These are phyloP conservation scores for Calephelis perditalis DNA, from an alignment of 2,888 invertebrate genomes.

Conservation along the genomic window DNA sequence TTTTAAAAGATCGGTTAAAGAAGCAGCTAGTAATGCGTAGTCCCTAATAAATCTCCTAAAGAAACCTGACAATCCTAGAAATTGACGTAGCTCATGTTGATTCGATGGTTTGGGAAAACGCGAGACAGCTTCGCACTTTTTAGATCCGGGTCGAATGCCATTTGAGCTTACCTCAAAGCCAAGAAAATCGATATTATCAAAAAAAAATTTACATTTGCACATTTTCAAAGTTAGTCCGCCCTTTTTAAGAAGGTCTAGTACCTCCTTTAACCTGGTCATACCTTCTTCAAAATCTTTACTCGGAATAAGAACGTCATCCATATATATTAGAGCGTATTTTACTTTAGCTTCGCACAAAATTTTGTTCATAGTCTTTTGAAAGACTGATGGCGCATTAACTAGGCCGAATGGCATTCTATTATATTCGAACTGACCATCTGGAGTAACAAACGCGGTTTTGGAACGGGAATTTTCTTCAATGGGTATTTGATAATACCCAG, in stretches of 20 bases:
- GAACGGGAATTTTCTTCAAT: background rate
- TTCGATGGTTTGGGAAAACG: conserved; percentile 15
- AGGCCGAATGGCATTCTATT: conserved; percentile 45
- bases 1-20: conserved; percentile 22
- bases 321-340: conserved; percentile 25
- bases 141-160: conserved; percentile 29
- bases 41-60: conserved; percentile 21
- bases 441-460: background rate
- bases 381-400: conserved; percentile 42
- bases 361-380: conserved; percentile 39
- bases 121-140: conserved; percentile 20
- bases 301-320: conserved; percentile 27
- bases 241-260: conserved; percentile 1
- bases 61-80: conserved; percentile 22
- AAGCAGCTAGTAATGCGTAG: conserved; percentile 22
- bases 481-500: background rate
- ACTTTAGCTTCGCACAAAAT: conserved; percentile 27
- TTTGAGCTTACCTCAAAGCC: conserved; percentile 29
- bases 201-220: conserved; percentile 15
- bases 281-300: background rate
- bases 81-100: conserved; percentile 21
- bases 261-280: conserved; percentile 1
- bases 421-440: background rate
- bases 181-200: conserved; percentile 27
- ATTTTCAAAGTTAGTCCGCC: conserved; percentile 7